phyloP scores from a whole-genome alignment of 2,113 vertebrate genomes.

The Rhipidura dahli region DNA sequence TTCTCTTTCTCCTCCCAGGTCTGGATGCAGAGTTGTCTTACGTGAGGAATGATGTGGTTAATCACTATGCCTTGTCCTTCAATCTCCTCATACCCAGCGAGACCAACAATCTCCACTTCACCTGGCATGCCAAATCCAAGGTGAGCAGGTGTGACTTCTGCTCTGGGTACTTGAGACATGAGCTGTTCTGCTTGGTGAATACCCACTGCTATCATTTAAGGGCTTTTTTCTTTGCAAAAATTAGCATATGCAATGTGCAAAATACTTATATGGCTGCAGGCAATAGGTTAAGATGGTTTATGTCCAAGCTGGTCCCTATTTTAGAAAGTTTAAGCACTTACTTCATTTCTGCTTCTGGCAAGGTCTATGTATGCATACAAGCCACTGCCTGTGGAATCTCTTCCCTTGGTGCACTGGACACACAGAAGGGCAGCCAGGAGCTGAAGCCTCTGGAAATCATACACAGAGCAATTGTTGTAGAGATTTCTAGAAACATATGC shows the following conservation, averaged over 20 bases:
- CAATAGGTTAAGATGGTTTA: not conserved
- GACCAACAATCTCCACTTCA: conserved; percentile 94
- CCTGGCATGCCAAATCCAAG: conserved; percentile 92
- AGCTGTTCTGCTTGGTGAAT: not conserved
- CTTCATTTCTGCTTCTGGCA: not conserved
- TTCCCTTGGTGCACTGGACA: not conserved
- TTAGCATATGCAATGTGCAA: not conserved
- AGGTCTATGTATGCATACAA: fast-evolving
- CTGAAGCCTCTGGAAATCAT: not conserved
- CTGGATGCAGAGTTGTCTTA: conserved; percentile 96
- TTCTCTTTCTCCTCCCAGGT: conserved; percentile 67
- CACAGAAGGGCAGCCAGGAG: not conserved
- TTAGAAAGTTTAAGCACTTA: not conserved
- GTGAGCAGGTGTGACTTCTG: conserved; percentile 44
- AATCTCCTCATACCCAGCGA: conserved; percentile 91
- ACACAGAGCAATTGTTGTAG: not conserved
- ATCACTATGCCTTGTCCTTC: conserved; percentile 92
- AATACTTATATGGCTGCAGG: not conserved
- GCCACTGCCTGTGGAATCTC: not conserved
- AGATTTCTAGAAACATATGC: not conserved
- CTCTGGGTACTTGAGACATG: not conserved
- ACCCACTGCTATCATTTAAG: not conserved
- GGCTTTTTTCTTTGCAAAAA: not conserved
- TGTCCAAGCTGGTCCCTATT: not conserved
- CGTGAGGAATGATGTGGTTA: conserved; percentile 91